Percentiles rank a stretch among this genome's conserved stretches.
Evolutionary conservation across 2,113 vertebrate species (phyloP).

Genomic region (Eubucco bourcierii): DNA sequence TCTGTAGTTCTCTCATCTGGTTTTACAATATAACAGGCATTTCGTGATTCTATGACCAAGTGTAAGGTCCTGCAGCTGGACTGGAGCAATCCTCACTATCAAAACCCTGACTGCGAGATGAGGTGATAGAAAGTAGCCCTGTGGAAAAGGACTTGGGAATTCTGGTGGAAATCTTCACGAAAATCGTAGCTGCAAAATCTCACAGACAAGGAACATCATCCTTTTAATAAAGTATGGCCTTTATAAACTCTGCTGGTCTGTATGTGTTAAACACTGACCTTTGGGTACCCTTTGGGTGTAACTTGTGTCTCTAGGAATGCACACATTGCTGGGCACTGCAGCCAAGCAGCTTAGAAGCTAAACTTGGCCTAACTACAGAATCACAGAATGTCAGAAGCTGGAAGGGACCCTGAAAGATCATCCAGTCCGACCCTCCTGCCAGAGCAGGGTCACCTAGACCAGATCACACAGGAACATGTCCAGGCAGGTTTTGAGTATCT

Average conservation of each 20-base stretch:
- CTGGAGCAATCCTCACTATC: too few species aligned
- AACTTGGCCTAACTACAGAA: not conserved
- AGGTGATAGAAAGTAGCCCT: too few species aligned
- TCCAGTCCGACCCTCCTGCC: too few species aligned
- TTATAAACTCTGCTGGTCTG: not conserved
- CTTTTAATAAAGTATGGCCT: not conserved
- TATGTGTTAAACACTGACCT: not conserved
- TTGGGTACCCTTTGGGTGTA: not conserved
- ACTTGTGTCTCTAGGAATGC: not conserved
- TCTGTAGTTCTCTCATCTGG: not conserved
- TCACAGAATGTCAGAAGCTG: too few species aligned
- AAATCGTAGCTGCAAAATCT: not conserved
- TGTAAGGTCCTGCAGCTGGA: too few species aligned
- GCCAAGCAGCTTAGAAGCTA: not conserved
- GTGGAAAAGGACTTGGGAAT: too few species aligned
- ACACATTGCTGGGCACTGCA: not conserved
- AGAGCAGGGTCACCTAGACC: too few species aligned
- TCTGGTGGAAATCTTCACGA: not conserved
- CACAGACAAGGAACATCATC: not conserved
- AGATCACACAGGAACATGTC: too few species aligned
- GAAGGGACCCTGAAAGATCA: too few species aligned
- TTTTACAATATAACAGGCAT: not conserved
- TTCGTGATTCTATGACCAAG: too few species aligned
- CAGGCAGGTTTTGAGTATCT: too few species aligned
- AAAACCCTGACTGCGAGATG: too few species aligned